Percentiles rank a stretch among this genome's conserved stretches.
Conservation (phyloP, 2,113 vertebrate genomes). For the Clarias macrocephalus region DNA sequence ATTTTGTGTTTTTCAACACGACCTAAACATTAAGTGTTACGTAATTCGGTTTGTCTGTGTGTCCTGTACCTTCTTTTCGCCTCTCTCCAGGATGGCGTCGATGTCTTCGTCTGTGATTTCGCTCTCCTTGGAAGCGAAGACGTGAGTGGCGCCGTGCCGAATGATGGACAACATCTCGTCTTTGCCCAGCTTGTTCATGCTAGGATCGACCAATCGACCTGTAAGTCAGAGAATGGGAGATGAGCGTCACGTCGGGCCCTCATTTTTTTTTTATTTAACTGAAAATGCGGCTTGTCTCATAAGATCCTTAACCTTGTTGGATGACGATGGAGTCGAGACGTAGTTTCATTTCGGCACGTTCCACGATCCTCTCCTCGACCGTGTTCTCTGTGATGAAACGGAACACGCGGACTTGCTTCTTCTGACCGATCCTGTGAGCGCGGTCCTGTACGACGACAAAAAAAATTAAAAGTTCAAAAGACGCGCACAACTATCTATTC, state of each 20-base stretch:
- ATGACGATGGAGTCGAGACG: constrained; percentile 96
- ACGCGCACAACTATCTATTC: neutral
- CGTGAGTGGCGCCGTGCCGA: constrained; percentile 93
- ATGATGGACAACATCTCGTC: constrained; percentile 99
- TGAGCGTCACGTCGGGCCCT: neutral
- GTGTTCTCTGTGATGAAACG: constrained; percentile 98
- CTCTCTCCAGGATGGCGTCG: constrained; percentile 91
- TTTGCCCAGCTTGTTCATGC: constrained; percentile 93
- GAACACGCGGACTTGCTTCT: constrained; percentile 93
- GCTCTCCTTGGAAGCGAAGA: constrained; percentile 97
- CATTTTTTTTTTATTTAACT: neutral
- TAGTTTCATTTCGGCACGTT: constrained; percentile 96
- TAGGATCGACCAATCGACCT: constrained; percentile 96
- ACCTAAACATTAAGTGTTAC: neutral
- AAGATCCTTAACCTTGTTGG: constrained; percentile 83
- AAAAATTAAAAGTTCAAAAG: neutral
- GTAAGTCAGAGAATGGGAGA: constrained; percentile 31
- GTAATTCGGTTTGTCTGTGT: neutral
- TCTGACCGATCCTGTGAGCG: constrained; percentile 96
- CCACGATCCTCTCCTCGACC: constrained; percentile 95
- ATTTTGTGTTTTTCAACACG: neutral
- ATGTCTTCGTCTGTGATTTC: constrained; percentile 98
- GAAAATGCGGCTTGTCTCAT: neutral
- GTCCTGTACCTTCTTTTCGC: constrained; percentile 86
- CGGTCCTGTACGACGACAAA: constrained; percentile 79